Conservation (phyloP, 2,113 vertebrate genomes). For the Garra rufa region DNA sequence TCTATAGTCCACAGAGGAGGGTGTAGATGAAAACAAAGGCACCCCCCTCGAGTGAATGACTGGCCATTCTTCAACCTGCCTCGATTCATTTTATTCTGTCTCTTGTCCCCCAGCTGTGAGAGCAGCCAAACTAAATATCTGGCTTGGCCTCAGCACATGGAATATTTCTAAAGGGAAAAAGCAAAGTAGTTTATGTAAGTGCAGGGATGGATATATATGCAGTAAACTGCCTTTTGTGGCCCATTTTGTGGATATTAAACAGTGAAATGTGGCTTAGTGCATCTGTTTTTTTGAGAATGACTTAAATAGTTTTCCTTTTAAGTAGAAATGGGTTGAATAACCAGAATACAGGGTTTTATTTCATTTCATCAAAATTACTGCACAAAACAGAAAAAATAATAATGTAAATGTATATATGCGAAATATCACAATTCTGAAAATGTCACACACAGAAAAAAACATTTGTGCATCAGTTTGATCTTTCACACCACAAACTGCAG, state of each 20-base stretch:
- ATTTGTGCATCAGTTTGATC: neutral
- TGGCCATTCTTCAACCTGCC: constrained; percentile 48
- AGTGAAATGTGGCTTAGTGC: constrained; percentile 25
- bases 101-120: constrained; percentile 50
- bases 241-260: constrained; percentile 50
- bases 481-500: neutral
- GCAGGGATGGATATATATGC: constrained; percentile 63
- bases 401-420: neutral
- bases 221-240: constrained; percentile 59
- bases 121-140: constrained; percentile 70
- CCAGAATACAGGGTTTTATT: no score
- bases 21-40: constrained; percentile 47
- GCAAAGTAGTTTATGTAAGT: constrained; percentile 60
- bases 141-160: constrained; percentile 61
- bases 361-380: no score
- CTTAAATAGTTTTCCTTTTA: neutral
- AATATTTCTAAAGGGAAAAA: constrained; percentile 60
- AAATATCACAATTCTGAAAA: constrained; percentile 1
- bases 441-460: neutral
- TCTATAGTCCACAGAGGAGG: neutral
- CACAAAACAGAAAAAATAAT: neutral
- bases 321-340: no score
- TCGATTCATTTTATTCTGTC: constrained; percentile 47
- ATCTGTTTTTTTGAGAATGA: constrained; percentile 14
- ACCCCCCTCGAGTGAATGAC: constrained; percentile 40